Conservation (phyloP, 2,797 vertebrate species). For the Gymnodraco acuticeps region DNA sequence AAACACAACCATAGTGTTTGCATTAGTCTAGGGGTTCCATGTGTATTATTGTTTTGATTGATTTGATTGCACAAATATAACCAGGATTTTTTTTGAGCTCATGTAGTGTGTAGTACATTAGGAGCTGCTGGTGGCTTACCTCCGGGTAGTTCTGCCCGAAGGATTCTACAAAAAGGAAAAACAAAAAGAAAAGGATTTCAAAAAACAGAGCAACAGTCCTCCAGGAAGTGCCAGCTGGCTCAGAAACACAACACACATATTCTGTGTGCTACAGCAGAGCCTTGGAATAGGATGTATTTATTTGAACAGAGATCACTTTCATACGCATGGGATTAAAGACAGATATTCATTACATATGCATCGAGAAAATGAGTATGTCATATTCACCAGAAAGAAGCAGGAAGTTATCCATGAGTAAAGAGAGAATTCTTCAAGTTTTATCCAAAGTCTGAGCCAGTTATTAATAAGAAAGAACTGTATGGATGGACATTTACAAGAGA, state of each 20-base stretch:
- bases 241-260: background rate
- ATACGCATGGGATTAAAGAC: background rate
- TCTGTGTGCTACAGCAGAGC: background rate
- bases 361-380: background rate
- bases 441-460: constrained; percentile 16
- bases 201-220: background rate
- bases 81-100: background rate
- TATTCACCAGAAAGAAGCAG: constrained; percentile 20
- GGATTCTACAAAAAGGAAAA: constrained; percentile 87
- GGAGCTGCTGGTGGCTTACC: constrained; percentile 78
- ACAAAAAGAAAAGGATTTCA: constrained; percentile 27
- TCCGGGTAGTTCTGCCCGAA: constrained; percentile 99
- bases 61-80: background rate
- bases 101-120: background rate
- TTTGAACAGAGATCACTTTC: background rate
- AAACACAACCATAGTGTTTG: background rate
- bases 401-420: constrained; percentile 12
- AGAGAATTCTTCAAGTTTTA: constrained; percentile 7
- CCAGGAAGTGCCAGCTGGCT: background rate
- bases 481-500: constrained; percentile 6
- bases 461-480: constrained; percentile 11
- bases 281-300: background rate
- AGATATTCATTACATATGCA: background rate
- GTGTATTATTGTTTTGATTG: background rate
- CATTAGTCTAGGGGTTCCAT: background rate